Base-by-base conservation (phyloP, 2,888 invertebrate genomes). In the Cataglyphis rosenhaueri region DNA sequence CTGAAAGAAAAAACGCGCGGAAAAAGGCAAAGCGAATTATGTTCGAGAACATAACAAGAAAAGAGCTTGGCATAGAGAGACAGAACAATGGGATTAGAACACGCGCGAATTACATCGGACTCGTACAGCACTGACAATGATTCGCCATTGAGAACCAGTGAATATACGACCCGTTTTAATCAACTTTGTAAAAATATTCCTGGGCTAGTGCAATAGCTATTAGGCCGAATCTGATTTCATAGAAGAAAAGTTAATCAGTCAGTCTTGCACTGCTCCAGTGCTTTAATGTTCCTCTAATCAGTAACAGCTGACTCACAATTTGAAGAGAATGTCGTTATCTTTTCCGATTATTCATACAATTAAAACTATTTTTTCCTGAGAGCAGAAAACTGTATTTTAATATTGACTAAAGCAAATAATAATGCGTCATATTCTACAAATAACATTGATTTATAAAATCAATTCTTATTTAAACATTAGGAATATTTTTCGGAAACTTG, bases 131-230 rank as follows among this genome's bases (percentile, higher is more conserved):
- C 70, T 71, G 66, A 88, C 21, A 83, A 86, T 71, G 86, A 71
- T 73, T 59, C 32, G 29, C 52, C 32, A 68, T 87, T 83, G 83
- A 83, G 79, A 59, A 75, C 64, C 59, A 76, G 68, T 70, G 68
- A 29, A 62, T 82, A 85, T 76, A 52, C n/a, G 84, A 86, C 86
- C 84, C 81, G 85, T 88, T 91, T 91, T 89, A 90, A 91, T 90
- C 88, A 90, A 90, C 84, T 90, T 91, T 84, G 84, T 76, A 85
- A 89, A 91, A 90, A 91, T 91, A 86, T 85, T 74, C 70, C 76
- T 32, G 74, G 71, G 65, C 81, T 71, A 57, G 62, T 12, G 55
- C 32, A n/a, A 79, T 21, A 70, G 76, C 74, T 83, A 85, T 87
- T 89, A 89, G 81, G 73, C 76, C 64, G 65, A 82, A 81, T 82